phyloP scores from a whole-genome alignment of 2,888 invertebrate genomes.

The Tribolium freemani region DNA sequence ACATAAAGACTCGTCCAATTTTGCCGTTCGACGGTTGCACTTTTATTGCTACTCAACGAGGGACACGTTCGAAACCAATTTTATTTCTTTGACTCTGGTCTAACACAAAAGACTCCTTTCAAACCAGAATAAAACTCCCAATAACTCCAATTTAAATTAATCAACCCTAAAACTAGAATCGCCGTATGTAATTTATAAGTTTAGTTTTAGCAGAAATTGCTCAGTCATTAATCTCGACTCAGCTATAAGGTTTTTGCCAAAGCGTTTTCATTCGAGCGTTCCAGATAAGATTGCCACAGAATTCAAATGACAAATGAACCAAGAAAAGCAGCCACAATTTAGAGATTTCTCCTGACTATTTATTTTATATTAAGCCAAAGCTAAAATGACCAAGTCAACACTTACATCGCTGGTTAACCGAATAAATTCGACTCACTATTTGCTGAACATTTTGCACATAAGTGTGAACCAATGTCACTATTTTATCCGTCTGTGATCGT shows the following conservation, averaged over 20 bases:
- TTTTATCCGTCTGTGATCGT: too few relatives aligned
- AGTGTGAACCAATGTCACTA: too few relatives aligned
- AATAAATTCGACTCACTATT: too few relatives aligned
- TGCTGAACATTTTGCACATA: too few relatives aligned
- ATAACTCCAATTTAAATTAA: slow-evolving; percentile 1
- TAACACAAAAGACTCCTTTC: slow-evolving; percentile 26
- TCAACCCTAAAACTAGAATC: too few relatives aligned
- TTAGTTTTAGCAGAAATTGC: slow-evolving; percentile 33
- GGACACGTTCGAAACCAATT: slow-evolving; percentile 51
- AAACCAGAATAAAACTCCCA: slow-evolving; percentile 38
- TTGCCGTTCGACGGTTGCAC: slow-evolving; percentile 33
- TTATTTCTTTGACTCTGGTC: slow-evolving; percentile 49
- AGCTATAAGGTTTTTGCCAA: slow-evolving; percentile 27
- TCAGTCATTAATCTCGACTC: slow-evolving; percentile 29
- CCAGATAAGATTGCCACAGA: slow-evolving; percentile 31
- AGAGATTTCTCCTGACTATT: slow-evolving; percentile 11
- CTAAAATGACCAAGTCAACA: slow-evolving; percentile 9
- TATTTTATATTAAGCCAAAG: slow-evolving; percentile 17
- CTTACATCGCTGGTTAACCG: background rate
- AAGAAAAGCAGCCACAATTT: slow-evolving; percentile 7
- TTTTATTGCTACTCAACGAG: slow-evolving; percentile 47
- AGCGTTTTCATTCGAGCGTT: slow-evolving; percentile 12
- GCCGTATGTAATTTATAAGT: slow-evolving; percentile 19
- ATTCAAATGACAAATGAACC: slow-evolving; percentile 35
- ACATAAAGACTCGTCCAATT: slow-evolving; percentile 48